phyloP scores from a whole-genome alignment of 2,797 vertebrate species.

The Cynodonichthys magdalenae region DNA sequence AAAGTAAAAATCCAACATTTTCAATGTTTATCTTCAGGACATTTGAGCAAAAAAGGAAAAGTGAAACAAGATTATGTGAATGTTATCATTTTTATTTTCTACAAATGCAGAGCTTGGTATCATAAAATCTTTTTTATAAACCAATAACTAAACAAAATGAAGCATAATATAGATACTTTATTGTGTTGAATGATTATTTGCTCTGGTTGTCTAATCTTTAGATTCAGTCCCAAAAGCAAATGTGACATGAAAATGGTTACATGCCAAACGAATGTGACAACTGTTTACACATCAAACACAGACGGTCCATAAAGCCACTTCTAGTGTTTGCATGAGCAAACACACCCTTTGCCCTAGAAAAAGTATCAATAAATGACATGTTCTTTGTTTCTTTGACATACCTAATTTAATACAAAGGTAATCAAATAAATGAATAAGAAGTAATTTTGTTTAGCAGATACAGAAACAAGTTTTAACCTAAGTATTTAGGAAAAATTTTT shows the following conservation, averaged over 20 bases:
- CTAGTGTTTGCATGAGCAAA: conserved; percentile 80
- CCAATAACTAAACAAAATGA: not conserved
- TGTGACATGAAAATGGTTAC: conserved; percentile 33
- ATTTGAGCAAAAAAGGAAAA: conserved; percentile 4
- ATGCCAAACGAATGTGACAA: conserved; percentile 65
- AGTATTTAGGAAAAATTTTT: too few relatives aligned
- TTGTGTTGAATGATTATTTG: not conserved
- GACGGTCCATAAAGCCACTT: conserved; percentile 83
- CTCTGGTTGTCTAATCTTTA: not conserved
- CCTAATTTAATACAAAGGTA: not conserved
- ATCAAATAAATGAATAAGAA: not conserved
- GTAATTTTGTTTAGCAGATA: too few relatives aligned
- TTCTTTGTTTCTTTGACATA: conserved; percentile 10
- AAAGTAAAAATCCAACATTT: conserved; percentile 19
- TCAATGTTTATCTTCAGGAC: not conserved
- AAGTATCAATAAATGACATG: conserved; percentile 43
- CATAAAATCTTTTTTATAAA: not conserved
- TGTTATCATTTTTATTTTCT: not conserved
- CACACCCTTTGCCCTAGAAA: conserved; percentile 81
- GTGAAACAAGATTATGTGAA: not conserved
- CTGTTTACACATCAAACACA: conserved; percentile 82
- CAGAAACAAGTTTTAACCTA: too few relatives aligned
- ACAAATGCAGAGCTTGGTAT: not conserved
- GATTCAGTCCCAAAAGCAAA: conserved; percentile 21
- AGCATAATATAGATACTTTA: not conserved